A percentile compares a stretch with the other conserved stretches of the same genome.
phyloP scores from a whole-genome alignment of 2,797 vertebrate genomes.

The Sitta carolinensis region DNA sequence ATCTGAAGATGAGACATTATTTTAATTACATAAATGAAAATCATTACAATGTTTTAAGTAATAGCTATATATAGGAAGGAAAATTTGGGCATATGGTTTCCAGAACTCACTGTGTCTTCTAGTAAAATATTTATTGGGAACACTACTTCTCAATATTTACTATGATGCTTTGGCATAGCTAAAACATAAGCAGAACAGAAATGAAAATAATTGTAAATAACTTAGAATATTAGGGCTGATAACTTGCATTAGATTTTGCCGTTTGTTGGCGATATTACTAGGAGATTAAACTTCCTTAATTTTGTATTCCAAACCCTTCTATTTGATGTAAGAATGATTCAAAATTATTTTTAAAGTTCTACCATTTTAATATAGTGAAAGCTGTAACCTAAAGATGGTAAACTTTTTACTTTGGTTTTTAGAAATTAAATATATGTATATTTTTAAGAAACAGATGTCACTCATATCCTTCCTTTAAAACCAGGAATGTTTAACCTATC shows the following conservation, averaged over 20 bases:
- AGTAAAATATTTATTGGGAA: slow-evolving; percentile 63
- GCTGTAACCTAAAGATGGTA: background rate
- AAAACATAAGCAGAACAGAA: slow-evolving; percentile 34
- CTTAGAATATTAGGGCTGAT: slow-evolving; percentile 19
- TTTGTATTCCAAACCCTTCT: background rate
- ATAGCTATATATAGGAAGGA: background rate
- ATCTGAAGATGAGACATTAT: slow-evolving; percentile 28
- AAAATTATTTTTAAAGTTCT: slow-evolving; percentile 14
- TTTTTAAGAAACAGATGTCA: slow-evolving; percentile 76
- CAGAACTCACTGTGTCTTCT: slow-evolving; percentile 16
- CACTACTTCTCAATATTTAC: slow-evolving; percentile 50
- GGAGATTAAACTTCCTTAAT: background rate
- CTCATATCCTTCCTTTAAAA: slow-evolving; percentile 75
- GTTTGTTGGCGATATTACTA: slow-evolving; percentile 3
- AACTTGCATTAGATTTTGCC: background rate
- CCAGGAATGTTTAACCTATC: slow-evolving; percentile 86
- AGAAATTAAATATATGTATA: slow-evolving; percentile 66
- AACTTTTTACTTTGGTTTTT: slow-evolving; percentile 47
- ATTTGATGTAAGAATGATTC: background rate
- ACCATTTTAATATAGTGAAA: slow-evolving; percentile 31
- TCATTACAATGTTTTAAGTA: slow-evolving; percentile 6
- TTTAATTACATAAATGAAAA: slow-evolving; percentile 52
- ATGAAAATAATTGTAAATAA: slow-evolving; percentile 49
- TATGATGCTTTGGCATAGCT: slow-evolving; percentile 4
- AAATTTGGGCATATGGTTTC: slow-evolving; percentile 40